phyloP scores from a whole-genome alignment of 1,140 invertebrate species.

The Pachypsylla venusta region DNA sequence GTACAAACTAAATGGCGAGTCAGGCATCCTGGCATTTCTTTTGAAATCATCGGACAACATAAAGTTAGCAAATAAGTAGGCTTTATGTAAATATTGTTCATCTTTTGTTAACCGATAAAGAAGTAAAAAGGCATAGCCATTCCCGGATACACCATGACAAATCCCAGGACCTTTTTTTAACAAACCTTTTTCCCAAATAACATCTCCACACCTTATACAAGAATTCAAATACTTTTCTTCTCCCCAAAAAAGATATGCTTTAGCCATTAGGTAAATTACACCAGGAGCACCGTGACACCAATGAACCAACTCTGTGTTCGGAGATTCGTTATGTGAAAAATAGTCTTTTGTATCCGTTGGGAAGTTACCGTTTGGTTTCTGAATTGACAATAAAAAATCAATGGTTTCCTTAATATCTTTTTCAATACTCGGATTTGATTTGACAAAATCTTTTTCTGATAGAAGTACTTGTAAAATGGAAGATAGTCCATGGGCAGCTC shows the following conservation, averaged over 20 bases:
- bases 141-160: constrained; percentile 75
- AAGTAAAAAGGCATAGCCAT: constrained; percentile 67
- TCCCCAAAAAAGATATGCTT: constrained; percentile 57
- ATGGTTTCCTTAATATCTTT: constrained; percentile 37
- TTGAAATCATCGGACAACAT: constrained; percentile 50
- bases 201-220: constrained; percentile 49
- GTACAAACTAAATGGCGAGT: constrained; percentile 65
- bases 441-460: constrained; percentile 45
- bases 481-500: constrained; percentile 61
- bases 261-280: constrained; percentile 61
- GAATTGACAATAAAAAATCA: constrained; percentile 45
- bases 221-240: constrained; percentile 57
- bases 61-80: constrained; percentile 61
- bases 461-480: constrained; percentile 47
- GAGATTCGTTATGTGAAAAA: constrained; percentile 27
- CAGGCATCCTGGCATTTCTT: constrained; percentile 52
- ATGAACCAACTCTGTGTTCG: constrained; percentile 52
- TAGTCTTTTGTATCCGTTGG: constrained; percentile 59
- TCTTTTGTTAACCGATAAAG: constrained; percentile 60
- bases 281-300: constrained; percentile 79
- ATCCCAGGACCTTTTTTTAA: constrained; percentile 64
- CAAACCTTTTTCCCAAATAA: constrained; percentile 65
- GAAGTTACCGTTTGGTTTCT: constrained; percentile 57
- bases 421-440: constrained; percentile 35
- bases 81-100: constrained; percentile 52